Conservation (phyloP, 2,113 vertebrate species). For the Panthera leo region DNA sequence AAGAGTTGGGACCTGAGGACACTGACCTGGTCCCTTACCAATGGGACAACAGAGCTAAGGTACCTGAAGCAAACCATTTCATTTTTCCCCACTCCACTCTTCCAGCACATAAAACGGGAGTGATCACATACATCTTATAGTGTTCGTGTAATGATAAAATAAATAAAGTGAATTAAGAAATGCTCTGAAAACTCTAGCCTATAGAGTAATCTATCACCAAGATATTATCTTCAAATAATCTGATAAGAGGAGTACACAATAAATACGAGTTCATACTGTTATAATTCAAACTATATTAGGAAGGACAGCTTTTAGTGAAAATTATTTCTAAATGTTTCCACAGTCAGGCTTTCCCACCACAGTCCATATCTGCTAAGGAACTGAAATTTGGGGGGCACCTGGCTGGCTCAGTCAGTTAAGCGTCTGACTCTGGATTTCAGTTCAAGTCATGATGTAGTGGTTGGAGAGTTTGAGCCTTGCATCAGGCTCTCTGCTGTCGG, state of each 20-base stretch:
- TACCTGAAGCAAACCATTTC: not conserved
- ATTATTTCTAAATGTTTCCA: constrained; percentile 7
- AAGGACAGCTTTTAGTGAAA: not conserved
- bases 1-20: not conserved
- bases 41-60: not conserved
- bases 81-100: not conserved
- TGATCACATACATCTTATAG: not conserved
- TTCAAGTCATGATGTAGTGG: too few species aligned
- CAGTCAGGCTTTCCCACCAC: not conserved
- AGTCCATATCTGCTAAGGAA: not conserved
- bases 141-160: not conserved
- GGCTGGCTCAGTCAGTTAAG: too few species aligned
- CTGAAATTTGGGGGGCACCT: not conserved
- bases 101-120: not conserved
- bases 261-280: not conserved
- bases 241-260: not conserved
- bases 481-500: too few species aligned
- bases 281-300: not conserved
- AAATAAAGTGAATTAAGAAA: not conserved
- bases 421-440: too few species aligned
- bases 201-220: not conserved
- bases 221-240: not conserved
- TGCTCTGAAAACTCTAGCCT: not conserved
- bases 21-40: not conserved
- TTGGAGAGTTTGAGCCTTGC: too few species aligned